Conservation (phyloP, 2,888 invertebrate species). For the Gastracanthus pulcherrimus region DNA sequence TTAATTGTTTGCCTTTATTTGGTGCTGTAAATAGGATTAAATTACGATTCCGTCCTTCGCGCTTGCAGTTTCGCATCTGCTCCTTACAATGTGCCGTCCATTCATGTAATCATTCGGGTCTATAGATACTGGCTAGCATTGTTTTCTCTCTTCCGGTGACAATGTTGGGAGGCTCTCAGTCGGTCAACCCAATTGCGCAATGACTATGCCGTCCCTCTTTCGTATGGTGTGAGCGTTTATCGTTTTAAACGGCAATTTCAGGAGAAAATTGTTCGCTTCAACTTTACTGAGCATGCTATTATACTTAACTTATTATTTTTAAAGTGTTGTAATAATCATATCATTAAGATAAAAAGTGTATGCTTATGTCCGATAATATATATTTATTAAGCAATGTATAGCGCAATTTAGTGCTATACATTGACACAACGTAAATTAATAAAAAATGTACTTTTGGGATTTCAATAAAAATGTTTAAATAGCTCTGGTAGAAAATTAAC, state of each 20-base stretch:
- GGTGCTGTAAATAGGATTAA: constrained; percentile 12
- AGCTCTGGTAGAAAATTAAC: too few relatives aligned
- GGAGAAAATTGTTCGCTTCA: neutral
- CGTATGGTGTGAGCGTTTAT: neutral
- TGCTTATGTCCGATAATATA: too few relatives aligned
- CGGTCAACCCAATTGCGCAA: constrained; percentile 41
- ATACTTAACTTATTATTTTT: neutral
- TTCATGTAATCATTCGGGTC: constrained; percentile 24
- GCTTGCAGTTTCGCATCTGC: constrained; percentile 1
- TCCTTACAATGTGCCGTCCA: constrained; percentile 28
- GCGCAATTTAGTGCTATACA: too few relatives aligned
- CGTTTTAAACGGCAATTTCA: constrained; percentile 16
- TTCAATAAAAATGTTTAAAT: too few relatives aligned
- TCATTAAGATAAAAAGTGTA: too few relatives aligned
- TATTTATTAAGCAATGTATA: too few relatives aligned
- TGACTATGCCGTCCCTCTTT: constrained; percentile 6
- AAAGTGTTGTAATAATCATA: neutral
- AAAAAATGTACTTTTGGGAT: too few relatives aligned
- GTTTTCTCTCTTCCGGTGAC: constrained; percentile 41
- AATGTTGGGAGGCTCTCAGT: constrained; percentile 4
- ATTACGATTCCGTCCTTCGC: constrained; percentile 14
- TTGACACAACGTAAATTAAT: too few relatives aligned
- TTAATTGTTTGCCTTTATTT: constrained; percentile 2
- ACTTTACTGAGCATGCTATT: neutral
- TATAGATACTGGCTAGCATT: constrained; percentile 39